A percentile compares a stretch with the other conserved stretches of the same genome.
Conservation (phyloP, 2,113 vertebrate species). For the Ochotona curzoniae region DNA sequence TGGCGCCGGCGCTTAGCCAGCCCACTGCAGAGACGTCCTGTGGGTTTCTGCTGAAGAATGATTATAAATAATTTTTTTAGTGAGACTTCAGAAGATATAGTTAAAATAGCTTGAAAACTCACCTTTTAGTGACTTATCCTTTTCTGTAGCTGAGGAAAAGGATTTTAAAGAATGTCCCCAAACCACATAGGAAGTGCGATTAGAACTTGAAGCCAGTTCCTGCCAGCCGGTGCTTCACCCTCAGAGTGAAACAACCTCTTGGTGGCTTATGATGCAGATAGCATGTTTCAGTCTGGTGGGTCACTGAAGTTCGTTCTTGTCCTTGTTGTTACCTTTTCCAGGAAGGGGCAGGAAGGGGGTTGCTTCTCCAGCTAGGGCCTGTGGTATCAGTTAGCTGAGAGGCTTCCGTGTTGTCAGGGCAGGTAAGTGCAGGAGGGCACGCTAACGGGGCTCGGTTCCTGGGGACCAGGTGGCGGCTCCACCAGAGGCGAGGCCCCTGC, state of each 20-base stretch:
- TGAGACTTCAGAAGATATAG: background rate
- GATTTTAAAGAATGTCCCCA: constrained; percentile 42
- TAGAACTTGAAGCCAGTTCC: background rate
- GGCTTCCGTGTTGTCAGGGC: constrained; percentile 28
- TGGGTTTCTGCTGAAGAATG: background rate
- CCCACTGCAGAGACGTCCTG: rapidly evolving
- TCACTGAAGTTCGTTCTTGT: background rate
- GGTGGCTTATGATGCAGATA: background rate
- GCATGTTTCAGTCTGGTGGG: background rate
- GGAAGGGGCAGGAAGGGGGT: background rate
- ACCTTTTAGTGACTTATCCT: background rate
- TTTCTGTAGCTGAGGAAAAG: constrained; percentile 11
- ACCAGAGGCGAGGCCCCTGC: too few species aligned
- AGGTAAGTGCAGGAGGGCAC: background rate
- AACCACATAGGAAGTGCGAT: background rate
- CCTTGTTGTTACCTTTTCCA: background rate
- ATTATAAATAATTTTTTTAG: background rate
- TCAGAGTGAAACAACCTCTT: background rate
- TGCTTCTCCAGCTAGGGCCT: too few species aligned
- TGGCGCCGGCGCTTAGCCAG: rapidly evolving
- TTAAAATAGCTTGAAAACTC: background rate
- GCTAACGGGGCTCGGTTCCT: too few species aligned
- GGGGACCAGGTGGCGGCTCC: too few species aligned
- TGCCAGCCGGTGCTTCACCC: background rate
- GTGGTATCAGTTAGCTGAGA: background rate